Evolutionary conservation across 2,113 vertebrate species (phyloP), one percentile per base, ranked within the genome.

Genomic region (Malurus melanocephalus): DNA sequence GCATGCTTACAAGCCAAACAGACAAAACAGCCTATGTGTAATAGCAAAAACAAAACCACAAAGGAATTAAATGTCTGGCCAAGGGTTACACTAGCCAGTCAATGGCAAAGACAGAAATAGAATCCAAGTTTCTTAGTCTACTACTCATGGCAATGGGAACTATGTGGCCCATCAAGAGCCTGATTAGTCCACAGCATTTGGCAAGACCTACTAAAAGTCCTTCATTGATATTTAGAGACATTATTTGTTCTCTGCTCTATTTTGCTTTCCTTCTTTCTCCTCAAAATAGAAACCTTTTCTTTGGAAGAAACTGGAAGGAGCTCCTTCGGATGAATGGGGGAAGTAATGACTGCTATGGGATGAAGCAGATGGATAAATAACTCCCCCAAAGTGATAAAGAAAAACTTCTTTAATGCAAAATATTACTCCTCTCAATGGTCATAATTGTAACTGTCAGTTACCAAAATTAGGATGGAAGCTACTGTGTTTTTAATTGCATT

Each of bases 1-100:
- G 40, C 88, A 79, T 66, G 62, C 86, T 93, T 81, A 90, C 77
- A 82, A 87, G 83, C 85, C 81, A 87, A 96, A 73, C 60, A 88
- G 78, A 68, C 66, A 73, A 76, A 83, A 84, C 90, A 55, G 71
- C 60, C 83, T 76, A n/a, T 32, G 43, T 59, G 69, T 66, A 88
- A 89, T 2, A 90, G 46, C 42, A 80, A 78, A 94, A 87, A 93
- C 85, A 93, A 86, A 93, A 77, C 14, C 30, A 62, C 85, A 84
- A 42, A 91, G 51, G 78, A 93, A 92, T 93, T 68, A 85, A 69
- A 73, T 71, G 80, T 79, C 86, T 93, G 74, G 71, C 78, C 6
- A 7, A 92, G 45, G 45, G 73, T 93, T 90, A 88, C 65, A 75
- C 76, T 73, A 91, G 85, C n/a, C 85, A 81, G 59, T 73, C 86